These are phyloP conservation scores for Bombus waltoni DNA, from an alignment of 1,140 invertebrate species.

Conservation along the genomic window DNA sequence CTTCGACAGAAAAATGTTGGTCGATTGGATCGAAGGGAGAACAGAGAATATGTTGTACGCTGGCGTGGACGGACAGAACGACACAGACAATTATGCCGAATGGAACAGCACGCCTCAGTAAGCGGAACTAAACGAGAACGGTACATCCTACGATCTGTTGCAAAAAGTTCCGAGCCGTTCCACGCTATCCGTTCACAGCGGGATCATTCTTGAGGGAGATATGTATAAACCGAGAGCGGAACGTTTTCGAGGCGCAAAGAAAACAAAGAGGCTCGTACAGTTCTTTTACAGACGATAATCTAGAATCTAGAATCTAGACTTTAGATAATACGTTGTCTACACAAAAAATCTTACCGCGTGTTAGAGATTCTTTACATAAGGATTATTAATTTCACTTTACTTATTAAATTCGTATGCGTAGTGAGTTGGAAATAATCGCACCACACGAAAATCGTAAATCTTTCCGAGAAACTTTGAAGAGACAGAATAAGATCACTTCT, in stretches of 20 bases:
- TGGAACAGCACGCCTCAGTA: constrained; percentile 49
- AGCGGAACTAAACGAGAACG: constrained; percentile 66
- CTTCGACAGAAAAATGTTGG: not conserved
- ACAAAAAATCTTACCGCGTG: not conserved
- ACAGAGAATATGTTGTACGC: constrained; percentile 32
- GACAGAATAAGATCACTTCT: not conserved
- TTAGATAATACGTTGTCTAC: not conserved
- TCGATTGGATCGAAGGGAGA: not conserved
- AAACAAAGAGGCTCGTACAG: not conserved
- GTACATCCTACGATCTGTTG: constrained; percentile 62
- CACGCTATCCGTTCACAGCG: constrained; percentile 18
- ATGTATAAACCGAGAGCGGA: not conserved
- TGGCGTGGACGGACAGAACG: constrained; percentile 42
- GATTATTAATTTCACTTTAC: not conserved
- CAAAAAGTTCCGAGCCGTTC: constrained; percentile 47
- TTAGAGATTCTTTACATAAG: not conserved
- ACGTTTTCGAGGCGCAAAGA: not conserved
- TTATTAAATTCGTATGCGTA: not conserved
- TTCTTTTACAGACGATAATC: not conserved
- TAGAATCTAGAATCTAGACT: not conserved
- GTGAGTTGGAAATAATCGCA: not conserved
- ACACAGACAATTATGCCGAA: constrained; percentile 54
- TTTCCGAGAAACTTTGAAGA: not conserved
- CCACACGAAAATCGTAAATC: not conserved
- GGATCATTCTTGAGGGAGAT: not conserved